Conservation (phyloP, 1,140 invertebrate species). For the Penaeus chinensis region DNA sequence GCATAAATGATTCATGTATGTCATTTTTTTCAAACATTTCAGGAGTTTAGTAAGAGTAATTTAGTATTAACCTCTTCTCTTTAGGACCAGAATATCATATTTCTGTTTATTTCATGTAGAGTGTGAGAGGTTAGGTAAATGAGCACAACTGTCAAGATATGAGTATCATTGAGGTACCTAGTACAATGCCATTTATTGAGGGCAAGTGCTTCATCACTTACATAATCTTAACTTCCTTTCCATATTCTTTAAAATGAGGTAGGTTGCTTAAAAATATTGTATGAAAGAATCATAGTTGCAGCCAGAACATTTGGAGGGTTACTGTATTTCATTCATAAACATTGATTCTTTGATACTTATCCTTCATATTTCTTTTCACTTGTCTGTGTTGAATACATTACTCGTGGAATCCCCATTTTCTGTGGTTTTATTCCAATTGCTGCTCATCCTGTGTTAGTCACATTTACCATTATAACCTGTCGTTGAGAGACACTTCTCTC, state of each 20-base stretch:
- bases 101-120: conserved; percentile 33
- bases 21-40: conserved; percentile 30
- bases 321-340: conserved; percentile 9
- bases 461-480: conserved; percentile 29
- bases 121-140: conserved; percentile 30
- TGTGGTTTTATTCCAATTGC: conserved; percentile 34
- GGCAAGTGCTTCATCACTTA: too few relatives aligned
- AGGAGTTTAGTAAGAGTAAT: conserved; percentile 46
- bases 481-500: conserved; percentile 27
- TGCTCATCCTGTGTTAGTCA: conserved; percentile 49
- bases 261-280: too few relatives aligned
- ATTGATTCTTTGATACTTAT: conserved; percentile 14
- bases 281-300: background rate
- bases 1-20: conserved; percentile 35
- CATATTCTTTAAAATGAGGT: too few relatives aligned
- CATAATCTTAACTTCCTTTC: too few relatives aligned
- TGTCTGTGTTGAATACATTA: conserved; percentile 32
- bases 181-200: background rate
- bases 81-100: conserved; percentile 30
- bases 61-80: conserved; percentile 48
- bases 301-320: conserved; percentile 27
- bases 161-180: conserved; percentile 10
- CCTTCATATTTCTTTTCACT: conserved; percentile 20
- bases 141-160: conserved; percentile 42
- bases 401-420: conserved; percentile 4